Conservation (phyloP, 2,797 vertebrate genomes). For the Danio albolineatus region DNA sequence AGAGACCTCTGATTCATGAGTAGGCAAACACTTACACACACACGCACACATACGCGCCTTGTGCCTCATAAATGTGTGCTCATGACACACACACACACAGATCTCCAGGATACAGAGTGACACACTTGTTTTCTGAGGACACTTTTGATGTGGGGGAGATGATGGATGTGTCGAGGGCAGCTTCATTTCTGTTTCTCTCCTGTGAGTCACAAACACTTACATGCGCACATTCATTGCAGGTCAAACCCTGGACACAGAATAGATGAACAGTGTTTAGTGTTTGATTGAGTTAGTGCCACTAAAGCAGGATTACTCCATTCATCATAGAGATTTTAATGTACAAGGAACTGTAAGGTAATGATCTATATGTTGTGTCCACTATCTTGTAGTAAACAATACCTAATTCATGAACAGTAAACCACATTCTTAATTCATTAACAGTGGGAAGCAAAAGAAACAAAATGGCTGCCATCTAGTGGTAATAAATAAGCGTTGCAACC, state of each 20-base stretch:
- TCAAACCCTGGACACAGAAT: neutral
- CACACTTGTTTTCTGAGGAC: conserved; percentile 11
- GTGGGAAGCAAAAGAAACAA: no score
- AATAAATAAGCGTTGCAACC: neutral
- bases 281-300: neutral
- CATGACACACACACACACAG: conserved; percentile 18
- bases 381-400: neutral
- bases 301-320: neutral
- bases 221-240: neutral
- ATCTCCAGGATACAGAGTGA: conserved; percentile 29
- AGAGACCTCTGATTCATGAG: conserved; percentile 53
- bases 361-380: no score
- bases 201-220: conserved; percentile 28
- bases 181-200: conserved; percentile 24
- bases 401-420: no score
- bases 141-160: conserved; percentile 32
- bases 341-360: neutral
- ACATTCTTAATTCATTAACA: neutral
- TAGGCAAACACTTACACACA: conserved; percentile 38
- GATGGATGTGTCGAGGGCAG: conserved; percentile 21
- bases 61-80: conserved; percentile 18
- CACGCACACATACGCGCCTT: neutral
- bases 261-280: neutral
- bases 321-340: neutral
- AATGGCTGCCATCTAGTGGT: conserved; percentile 45